Percentiles rank a stretch among this genome's conserved stretches.
Conservation (phyloP, 2,113 vertebrate species). For the Rafetus swinhoei region DNA sequence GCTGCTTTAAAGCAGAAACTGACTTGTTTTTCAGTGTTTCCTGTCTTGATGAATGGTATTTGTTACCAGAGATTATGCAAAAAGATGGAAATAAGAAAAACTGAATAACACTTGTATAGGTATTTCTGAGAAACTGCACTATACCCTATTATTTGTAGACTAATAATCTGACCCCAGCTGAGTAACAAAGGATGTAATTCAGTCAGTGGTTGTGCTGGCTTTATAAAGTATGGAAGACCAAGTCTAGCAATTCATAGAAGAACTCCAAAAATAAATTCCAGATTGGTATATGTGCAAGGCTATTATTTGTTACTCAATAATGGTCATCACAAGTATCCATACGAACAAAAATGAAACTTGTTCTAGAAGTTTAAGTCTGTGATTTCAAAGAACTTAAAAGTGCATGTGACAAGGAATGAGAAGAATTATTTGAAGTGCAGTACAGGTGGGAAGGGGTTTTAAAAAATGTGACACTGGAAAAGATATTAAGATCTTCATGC, state of each 20-base stretch:
- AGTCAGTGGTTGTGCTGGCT: constrained; percentile 38
- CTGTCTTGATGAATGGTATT: constrained; percentile 13
- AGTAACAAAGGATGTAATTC: constrained; percentile 58
- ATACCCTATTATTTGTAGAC: constrained; percentile 49
- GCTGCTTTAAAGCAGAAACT: not conserved
- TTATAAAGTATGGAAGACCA: constrained; percentile 25
- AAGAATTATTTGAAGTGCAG: constrained; percentile 59
- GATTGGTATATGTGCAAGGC: constrained; percentile 33
- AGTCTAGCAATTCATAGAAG: constrained; percentile 48
- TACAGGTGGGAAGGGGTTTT: constrained; percentile 67
- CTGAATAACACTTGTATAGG: constrained; percentile 13
- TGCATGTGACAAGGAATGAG: constrained; percentile 64
- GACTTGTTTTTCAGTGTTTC: not conserved
- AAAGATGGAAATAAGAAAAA: constrained; percentile 22
- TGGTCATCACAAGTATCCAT: constrained; percentile 15
- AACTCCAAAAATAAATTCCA: constrained; percentile 54
- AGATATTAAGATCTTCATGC: not conserved
- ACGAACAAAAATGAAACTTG: constrained; percentile 46
- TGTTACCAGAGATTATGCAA: constrained; percentile 9
- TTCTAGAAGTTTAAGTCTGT: constrained; percentile 62
- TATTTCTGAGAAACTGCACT: constrained; percentile 60
- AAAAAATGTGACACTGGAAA: constrained; percentile 44
- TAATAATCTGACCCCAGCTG: constrained; percentile 51
- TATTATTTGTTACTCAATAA: constrained; percentile 58
- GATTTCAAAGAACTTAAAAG: constrained; percentile 65